Conservation (phyloP, 2,797 vertebrate species). For the Malurus leucopterus region DNA sequence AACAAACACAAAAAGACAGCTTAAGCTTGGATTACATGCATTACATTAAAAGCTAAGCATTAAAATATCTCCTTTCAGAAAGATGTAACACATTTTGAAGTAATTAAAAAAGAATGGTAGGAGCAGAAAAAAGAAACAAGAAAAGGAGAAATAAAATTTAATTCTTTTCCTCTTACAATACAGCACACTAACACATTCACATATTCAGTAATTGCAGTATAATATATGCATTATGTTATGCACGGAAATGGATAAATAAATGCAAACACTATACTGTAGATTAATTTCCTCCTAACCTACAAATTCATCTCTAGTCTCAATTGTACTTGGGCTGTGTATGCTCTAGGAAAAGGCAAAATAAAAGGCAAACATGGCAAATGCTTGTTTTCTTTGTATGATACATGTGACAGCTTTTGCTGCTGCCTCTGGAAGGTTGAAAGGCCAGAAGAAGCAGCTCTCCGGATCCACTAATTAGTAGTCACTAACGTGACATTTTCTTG, state of each 20-base stretch:
- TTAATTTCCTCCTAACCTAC: slow-evolving; percentile 64
- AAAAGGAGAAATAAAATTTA: not conserved
- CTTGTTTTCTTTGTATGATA: slow-evolving; percentile 73
- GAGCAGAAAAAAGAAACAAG: not conserved
- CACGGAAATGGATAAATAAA: not conserved
- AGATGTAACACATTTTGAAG: not conserved
- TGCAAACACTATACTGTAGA: not conserved
- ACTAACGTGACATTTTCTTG: slow-evolving; percentile 74
- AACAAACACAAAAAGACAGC: not conserved
- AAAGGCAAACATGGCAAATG: not conserved
- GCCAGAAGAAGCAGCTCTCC: slow-evolving; percentile 69
- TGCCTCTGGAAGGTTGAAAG: slow-evolving; percentile 70
- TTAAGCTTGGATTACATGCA: not conserved
- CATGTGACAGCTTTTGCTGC: slow-evolving; percentile 71
- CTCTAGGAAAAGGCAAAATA: not conserved
- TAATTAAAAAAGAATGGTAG: not conserved
- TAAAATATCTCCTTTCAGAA: not conserved
- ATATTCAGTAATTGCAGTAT: not conserved
- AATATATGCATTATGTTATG: not conserved
- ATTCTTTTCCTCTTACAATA: not conserved
- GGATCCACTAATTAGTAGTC: slow-evolving; percentile 82
- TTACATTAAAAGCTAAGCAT: not conserved
- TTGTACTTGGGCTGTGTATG: slow-evolving; percentile 26
- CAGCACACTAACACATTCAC: not conserved
- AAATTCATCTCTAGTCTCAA: slow-evolving; percentile 60